A percentile compares a stretch with the other conserved stretches of the same genome.
Conservation (phyloP, 2,797 vertebrate genomes). For the Anguilla marmorata region DNA sequence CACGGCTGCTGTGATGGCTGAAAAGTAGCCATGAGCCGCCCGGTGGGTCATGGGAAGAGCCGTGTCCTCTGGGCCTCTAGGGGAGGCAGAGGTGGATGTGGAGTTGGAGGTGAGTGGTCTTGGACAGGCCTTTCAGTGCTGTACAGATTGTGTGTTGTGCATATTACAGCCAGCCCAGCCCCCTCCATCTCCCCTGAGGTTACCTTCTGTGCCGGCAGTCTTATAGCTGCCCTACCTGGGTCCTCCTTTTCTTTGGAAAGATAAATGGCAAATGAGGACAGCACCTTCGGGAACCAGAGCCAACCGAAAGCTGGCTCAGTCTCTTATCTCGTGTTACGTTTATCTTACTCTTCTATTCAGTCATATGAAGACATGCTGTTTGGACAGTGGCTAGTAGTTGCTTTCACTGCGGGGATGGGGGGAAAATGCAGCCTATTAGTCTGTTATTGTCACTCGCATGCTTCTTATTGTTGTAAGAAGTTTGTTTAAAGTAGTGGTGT, state of each 20-base stretch:
- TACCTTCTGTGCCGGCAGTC: background rate
- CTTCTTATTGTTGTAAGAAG: background rate
- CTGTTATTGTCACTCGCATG: background rate
- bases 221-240: background rate
- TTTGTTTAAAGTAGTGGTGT: background rate
- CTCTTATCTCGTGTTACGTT: background rate
- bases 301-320: background rate
- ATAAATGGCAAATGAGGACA: background rate
- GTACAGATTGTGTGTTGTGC: background rate
- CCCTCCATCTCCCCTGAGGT: background rate
- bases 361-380: background rate
- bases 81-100: background rate
- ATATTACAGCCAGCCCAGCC: background rate
- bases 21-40: background rate
- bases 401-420: background rate
- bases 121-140: background rate
- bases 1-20: background rate
- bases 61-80: background rate
- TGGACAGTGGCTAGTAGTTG: background rate
- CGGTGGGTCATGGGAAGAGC: background rate
- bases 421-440: background rate
- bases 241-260: background rate
- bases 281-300: background rate
- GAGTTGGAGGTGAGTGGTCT: constrained; percentile 1
- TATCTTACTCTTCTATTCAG: background rate